A percentile compares a stretch with the other conserved stretches of the same genome.
Conservation (phyloP, 2,113 vertebrate species). For the Ahaetulla prasina region DNA sequence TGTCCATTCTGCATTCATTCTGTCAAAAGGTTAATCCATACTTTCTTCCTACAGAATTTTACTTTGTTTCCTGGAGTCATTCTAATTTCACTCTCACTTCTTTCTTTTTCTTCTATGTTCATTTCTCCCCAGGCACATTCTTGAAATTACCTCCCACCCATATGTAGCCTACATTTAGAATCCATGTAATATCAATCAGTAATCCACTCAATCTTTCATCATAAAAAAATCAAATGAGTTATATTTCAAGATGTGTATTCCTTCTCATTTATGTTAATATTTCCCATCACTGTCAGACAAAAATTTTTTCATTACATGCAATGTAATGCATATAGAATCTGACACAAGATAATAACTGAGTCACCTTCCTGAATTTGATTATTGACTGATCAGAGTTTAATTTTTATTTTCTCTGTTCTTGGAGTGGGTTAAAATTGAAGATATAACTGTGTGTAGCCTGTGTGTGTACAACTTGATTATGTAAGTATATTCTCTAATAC, state of each 20-base stretch:
- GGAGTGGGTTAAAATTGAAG: not conserved
- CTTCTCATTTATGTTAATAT: not conserved
- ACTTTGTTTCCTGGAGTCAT: not conserved
- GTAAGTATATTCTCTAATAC: not conserved
- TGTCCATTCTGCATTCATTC: not conserved
- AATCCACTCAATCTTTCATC: not conserved
- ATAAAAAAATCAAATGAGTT: not conserved
- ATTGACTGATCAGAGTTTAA: not conserved
- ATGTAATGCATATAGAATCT: not conserved
- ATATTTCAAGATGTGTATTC: not conserved
- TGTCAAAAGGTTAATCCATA: not conserved
- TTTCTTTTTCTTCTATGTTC: not conserved
- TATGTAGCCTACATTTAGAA: not conserved
- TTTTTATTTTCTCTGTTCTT: not conserved
- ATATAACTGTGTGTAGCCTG: not conserved
- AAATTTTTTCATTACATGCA: not conserved
- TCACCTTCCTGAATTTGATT: not conserved
- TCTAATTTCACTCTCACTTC: not conserved
- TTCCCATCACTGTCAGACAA: not conserved
- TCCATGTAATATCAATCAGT: not conserved
- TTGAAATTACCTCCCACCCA: not conserved
- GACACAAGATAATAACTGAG: not conserved
- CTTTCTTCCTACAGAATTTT: not conserved
- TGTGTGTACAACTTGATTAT: not conserved
- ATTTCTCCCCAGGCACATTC: not conserved